Evolutionary conservation across 1,140 invertebrate species (phyloP).

Genomic region (Sesamia nonagrioides): DNA sequence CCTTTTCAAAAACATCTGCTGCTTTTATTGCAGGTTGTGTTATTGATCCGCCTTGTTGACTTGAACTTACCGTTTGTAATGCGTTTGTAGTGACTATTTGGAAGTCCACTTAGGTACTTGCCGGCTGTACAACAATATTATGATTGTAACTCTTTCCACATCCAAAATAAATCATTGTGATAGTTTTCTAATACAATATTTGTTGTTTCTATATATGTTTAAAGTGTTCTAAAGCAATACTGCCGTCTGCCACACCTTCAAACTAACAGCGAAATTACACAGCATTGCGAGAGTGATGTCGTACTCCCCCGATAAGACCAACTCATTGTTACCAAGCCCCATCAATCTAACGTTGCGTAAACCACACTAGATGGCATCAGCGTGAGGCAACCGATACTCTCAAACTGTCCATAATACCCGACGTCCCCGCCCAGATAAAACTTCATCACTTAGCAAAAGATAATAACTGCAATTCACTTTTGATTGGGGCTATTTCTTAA

Average conservation of each 20-base stretch:
- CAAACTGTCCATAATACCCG: conserved; percentile 30
- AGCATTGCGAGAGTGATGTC: conserved; percentile 31
- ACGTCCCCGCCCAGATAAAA: conserved; percentile 28
- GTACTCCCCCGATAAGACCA: conserved; percentile 6
- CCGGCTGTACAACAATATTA: background rate
- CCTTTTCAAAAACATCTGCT: too few species aligned
- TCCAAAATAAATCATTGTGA: too few species aligned
- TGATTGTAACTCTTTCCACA: background rate
- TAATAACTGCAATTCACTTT: conserved; percentile 44
- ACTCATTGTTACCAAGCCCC: conserved; percentile 36
- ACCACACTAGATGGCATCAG: conserved; percentile 23
- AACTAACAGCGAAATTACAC: background rate
- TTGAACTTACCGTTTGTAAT: too few species aligned
- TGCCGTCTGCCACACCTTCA: background rate
- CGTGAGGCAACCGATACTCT: conserved; percentile 26
- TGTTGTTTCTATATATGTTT: background rate
- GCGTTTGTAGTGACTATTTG: too few species aligned
- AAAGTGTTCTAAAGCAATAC: background rate
- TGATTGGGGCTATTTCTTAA: conserved; percentile 36
- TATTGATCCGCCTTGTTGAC: too few species aligned
- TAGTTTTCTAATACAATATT: background rate
- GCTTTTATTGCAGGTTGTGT: too few species aligned
- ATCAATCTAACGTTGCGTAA: conserved; percentile 44
- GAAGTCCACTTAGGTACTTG: too few species aligned
- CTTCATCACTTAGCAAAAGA: conserved; percentile 43